A percentile compares a stretch with the other conserved stretches of the same genome.
Evolutionary conservation across 2,113 vertebrate species (phyloP).

Genomic region (Caretta caretta): DNA sequence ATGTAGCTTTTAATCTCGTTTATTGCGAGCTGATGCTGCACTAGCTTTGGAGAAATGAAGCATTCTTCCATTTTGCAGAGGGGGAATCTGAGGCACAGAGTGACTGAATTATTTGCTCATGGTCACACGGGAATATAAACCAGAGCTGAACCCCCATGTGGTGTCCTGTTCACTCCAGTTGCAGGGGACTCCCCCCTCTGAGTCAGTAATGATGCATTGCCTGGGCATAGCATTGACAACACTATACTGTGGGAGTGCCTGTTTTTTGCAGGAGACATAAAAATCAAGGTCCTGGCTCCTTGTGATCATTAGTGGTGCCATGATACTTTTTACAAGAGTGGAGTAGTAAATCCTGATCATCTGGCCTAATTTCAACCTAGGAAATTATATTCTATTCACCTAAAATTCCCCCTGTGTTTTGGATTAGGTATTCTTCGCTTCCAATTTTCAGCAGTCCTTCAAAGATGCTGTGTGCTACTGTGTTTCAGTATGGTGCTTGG

Average conservation of each 20-base stretch:
- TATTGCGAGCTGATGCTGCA: not conserved
- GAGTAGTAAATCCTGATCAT: not conserved
- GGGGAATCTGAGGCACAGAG: conserved; percentile 50
- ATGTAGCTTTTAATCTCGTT: conserved; percentile 8
- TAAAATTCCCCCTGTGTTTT: not conserved
- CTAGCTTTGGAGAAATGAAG: not conserved
- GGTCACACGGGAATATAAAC: conserved; percentile 24
- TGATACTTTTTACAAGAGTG: rapidly evolving
- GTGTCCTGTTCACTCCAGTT: not conserved
- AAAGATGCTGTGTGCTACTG: not conserved
- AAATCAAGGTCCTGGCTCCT: not conserved
- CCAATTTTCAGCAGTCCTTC: not conserved
- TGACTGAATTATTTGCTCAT: conserved; percentile 27
- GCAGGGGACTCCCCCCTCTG: not conserved
- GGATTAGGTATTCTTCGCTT: not conserved
- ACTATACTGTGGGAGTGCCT: not conserved
- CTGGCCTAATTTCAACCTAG: not conserved
- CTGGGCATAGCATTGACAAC: not conserved
- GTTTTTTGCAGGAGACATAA: not conserved
- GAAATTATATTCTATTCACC: not conserved
- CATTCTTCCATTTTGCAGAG: conserved; percentile 47
- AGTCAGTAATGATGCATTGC: not conserved
- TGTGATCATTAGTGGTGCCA: not conserved
- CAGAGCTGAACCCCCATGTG: not conserved
- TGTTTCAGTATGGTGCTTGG: not conserved